Evolutionary conservation across 2,888 invertebrate species (phyloP).

Genomic region (Sepioteuthis lessoniana): DNA sequence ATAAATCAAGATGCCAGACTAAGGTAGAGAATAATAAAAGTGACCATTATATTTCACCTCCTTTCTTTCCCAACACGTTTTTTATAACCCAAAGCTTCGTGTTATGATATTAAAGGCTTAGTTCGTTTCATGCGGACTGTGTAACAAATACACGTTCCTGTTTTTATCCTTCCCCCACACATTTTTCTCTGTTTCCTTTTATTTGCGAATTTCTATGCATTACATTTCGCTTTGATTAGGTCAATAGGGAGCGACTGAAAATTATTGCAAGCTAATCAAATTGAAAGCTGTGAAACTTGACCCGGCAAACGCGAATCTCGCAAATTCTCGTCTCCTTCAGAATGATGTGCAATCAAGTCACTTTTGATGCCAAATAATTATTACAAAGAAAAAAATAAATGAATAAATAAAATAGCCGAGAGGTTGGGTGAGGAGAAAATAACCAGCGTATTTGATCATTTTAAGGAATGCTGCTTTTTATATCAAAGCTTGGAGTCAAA

Average conservation of each 20-base stretch:
- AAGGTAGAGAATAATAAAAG: too few species aligned
- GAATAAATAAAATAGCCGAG: neutral
- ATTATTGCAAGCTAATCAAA: conserved; percentile 33
- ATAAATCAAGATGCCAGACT: too few species aligned
- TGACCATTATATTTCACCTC: too few species aligned
- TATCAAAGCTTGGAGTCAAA: too few species aligned
- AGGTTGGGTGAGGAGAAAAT: too few species aligned
- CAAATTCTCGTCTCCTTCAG: neutral
- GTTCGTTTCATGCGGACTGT: too few species aligned
- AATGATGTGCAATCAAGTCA: neutral
- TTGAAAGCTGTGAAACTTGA: neutral
- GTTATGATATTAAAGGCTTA: too few species aligned
- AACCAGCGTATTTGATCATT: too few species aligned
- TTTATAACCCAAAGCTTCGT: too few species aligned
- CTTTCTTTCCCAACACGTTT: too few species aligned
- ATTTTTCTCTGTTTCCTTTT: neutral
- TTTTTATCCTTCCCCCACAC: neutral
- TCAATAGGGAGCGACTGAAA: neutral
- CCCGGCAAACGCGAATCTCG: neutral
- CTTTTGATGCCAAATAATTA: neutral
- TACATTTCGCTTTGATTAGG: neutral
- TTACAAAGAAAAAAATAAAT: neutral
- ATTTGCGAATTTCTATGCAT: conserved; percentile 33
- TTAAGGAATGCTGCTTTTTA: too few species aligned
- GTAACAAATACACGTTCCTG: too few species aligned